Evolutionary conservation across 2,888 invertebrate genomes (phyloP), one percentile per base, ranked within the genome.

Genomic region (Agriopis marginaria): DNA sequence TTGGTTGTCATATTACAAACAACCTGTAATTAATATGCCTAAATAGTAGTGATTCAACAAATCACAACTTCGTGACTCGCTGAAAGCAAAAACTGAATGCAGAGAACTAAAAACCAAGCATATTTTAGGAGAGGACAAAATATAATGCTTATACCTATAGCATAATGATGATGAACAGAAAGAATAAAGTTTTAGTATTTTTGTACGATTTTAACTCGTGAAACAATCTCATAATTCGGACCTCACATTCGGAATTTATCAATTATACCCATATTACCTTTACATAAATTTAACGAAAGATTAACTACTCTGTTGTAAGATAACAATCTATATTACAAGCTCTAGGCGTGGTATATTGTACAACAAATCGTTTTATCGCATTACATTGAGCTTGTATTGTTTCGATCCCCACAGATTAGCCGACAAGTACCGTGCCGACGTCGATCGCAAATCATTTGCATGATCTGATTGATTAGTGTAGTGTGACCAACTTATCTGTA

Each of bases 391-490:
- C 60, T 42, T 49, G 49, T 50, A 62, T 62, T 62, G 61, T 62
- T 60, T 44, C 42, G 17, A 51, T 62, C 49, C 51, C 47, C 23
- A 44, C 23, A 42, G 61, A 62, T 44, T 12, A 49, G 45, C 50
- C 39, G 23, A 32, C 32, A 32, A 32, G 14, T 32, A 17, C 45
- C 39, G 59, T 17, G 44, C 53, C 50, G 17, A 72, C 64, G 55
- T 59, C 66, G 53, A 69, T 70, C 69, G 72, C 69, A 73, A 73
- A 71, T 69, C 66, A 65, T 68, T 67, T 66, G 70, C 69, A 71
- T 68, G 72, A 73, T 76, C 70, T 73, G 72, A 62, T 67, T 73
- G 71, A 51, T 72, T 66, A 11, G 23, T 17, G 58, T 45, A 40
- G 39, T 11, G 10, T 10, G 3, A 56, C 42, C 44, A 58, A 58